Conservation (phyloP, 2,888 invertebrate genomes). For the Synanthedon formicaeformis region DNA sequence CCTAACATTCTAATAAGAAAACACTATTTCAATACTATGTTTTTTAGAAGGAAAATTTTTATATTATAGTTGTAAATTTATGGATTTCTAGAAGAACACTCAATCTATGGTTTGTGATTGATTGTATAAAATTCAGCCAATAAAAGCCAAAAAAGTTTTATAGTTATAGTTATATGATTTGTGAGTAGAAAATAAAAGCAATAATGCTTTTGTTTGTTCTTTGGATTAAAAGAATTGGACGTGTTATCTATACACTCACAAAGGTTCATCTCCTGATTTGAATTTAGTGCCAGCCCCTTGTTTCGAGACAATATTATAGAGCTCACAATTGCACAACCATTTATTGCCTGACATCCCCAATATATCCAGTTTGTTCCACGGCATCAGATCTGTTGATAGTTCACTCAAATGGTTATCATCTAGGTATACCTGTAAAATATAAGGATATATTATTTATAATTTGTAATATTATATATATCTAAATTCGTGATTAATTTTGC, state of each 20-base stretch:
- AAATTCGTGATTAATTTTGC: constrained; percentile 37
- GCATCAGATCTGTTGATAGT: constrained; percentile 61
- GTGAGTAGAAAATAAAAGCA: background rate
- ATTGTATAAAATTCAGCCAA: no score
- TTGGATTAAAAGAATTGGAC: no score
- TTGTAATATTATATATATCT: constrained; percentile 9
- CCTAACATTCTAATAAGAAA: no score
- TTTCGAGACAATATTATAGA: constrained; percentile 47
- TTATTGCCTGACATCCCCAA: constrained; percentile 74
- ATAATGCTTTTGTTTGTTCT: no score
- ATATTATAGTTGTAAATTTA: no score
- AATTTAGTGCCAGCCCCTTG: constrained; percentile 52
- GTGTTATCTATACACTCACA: constrained; percentile 30
- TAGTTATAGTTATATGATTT: no score
- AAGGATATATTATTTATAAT: background rate
- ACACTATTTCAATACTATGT: no score
- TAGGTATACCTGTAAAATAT: constrained; percentile 66
- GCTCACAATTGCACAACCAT: constrained; percentile 75
- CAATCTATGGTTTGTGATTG: no score
- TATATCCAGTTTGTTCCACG: constrained; percentile 66
- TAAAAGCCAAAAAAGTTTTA: no score
- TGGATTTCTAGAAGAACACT: no score
- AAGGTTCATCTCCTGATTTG: constrained; percentile 44
- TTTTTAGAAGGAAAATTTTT: no score
- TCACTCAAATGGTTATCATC: constrained; percentile 72